phyloP scores from a whole-genome alignment of 2,888 invertebrate species.

The Ichneumoninae sp. region DNA sequence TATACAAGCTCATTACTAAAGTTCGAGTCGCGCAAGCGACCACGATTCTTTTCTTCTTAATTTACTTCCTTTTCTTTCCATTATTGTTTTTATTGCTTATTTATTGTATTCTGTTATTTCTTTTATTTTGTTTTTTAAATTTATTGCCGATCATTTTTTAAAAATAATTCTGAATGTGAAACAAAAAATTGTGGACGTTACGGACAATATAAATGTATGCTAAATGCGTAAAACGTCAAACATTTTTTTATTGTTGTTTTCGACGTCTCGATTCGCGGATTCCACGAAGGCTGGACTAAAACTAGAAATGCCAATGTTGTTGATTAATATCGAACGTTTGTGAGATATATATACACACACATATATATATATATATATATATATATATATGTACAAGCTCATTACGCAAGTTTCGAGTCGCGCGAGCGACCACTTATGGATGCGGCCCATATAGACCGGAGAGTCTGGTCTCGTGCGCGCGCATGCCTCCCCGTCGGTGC shows the following conservation, averaged over 20 bases:
- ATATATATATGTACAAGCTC: neutral
- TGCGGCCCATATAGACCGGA: constrained; percentile 62
- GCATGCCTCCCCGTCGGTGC: neutral
- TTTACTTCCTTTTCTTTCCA: too few relatives aligned
- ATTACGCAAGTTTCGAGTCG: constrained; percentile 46
- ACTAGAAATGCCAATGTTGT: constrained; percentile 53
- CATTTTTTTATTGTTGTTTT: neutral
- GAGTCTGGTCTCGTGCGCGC: constrained; percentile 33
- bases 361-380: too few relatives aligned
- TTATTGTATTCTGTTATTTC: too few relatives aligned
- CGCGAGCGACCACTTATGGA: constrained; percentile 65
- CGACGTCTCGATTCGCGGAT: neutral
- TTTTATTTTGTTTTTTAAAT: too few relatives aligned
- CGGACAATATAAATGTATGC: neutral
- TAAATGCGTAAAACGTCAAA: neutral
- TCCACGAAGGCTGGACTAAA: constrained; percentile 39
- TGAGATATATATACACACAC: constrained; percentile 24
- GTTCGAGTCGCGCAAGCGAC: too few relatives aligned
- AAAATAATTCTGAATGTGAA: too few relatives aligned
- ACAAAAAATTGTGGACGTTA: too few relatives aligned
- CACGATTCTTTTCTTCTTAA: too few relatives aligned
- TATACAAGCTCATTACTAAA: too few relatives aligned
- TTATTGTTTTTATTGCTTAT: too few relatives aligned
- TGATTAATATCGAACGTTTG: constrained; percentile 64
- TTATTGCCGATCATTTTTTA: too few relatives aligned